These are phyloP conservation scores for Phalera bucephala DNA, from an alignment of 2,888 invertebrate genomes.

Conservation along the genomic window DNA sequence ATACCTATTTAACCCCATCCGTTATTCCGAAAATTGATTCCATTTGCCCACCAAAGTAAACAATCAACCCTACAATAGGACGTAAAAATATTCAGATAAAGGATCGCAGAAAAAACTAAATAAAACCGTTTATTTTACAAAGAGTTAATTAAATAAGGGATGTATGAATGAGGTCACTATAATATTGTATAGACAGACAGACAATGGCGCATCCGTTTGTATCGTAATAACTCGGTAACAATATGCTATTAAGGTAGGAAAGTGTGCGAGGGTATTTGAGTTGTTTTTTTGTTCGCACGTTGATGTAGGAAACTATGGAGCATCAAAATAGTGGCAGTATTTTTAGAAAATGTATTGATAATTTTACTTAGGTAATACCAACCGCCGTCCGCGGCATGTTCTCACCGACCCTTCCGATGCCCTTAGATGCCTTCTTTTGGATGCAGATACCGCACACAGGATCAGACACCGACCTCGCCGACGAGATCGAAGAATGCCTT, in stretches of 20 bases:
- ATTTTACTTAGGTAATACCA: too few species aligned
- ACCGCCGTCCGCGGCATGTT: too few species aligned
- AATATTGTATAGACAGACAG: constrained; percentile 46
- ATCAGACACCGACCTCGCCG: too few species aligned
- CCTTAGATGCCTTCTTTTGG: too few species aligned
- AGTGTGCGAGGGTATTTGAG: neutral
- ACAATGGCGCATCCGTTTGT: constrained; percentile 45
- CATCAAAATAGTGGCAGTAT: too few species aligned
- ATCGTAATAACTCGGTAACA: constrained; percentile 33
- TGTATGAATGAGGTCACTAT: constrained; percentile 40
- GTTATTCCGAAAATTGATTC: neutral
- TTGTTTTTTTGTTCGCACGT: neutral
- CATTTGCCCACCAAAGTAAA: neutral
- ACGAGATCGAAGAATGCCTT: too few species aligned
- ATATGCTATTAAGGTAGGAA: constrained; percentile 40
- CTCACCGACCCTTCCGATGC: too few species aligned
- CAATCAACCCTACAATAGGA: neutral
- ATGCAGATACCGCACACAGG: too few species aligned
- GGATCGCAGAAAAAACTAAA: constrained; percentile 4
- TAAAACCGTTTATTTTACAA: constrained; percentile 21
- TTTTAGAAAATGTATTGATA: too few species aligned
- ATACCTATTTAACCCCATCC: too few species aligned
- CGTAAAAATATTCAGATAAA: neutral
- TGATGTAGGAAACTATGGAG: neutral
- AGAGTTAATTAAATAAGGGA: constrained; percentile 52